Conservation (phyloP, 2,888 invertebrate genomes). For the Anaspis maculata region DNA sequence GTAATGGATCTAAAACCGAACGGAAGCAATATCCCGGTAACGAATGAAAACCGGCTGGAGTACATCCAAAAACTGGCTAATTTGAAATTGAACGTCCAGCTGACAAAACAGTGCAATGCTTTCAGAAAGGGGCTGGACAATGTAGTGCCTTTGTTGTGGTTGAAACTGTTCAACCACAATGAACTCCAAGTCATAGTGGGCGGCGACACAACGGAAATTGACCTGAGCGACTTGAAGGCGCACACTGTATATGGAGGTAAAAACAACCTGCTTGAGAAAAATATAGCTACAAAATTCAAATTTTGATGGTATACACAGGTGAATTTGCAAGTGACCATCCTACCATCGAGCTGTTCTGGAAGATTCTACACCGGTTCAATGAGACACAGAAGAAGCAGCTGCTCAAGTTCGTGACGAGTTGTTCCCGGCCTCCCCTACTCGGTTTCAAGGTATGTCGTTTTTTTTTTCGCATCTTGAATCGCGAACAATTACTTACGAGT, state of each 20-base stretch:
- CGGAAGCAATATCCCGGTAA: slow-evolving; percentile 85
- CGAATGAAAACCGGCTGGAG: slow-evolving; percentile 86
- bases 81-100: slow-evolving; percentile 88
- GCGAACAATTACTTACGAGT: too few species aligned
- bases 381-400: slow-evolving; percentile 79
- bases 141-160: slow-evolving; percentile 86
- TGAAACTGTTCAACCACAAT: slow-evolving; percentile 88
- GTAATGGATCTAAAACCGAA: slow-evolving; percentile 85
- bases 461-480: slow-evolving; percentile 4
- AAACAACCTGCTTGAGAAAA: too few species aligned
- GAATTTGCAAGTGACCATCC: slow-evolving; percentile 78
- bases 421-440: slow-evolving; percentile 90
- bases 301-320: too few species aligned
- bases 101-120: slow-evolving; percentile 75
- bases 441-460: slow-evolving; percentile 79
- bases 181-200: slow-evolving; percentile 96
- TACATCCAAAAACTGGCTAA: slow-evolving; percentile 95
- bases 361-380: slow-evolving; percentile 71
- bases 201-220: slow-evolving; percentile 89
- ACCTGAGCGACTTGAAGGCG: slow-evolving; percentile 76
- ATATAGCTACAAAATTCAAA: not conserved
- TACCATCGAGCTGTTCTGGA: slow-evolving; percentile 85
- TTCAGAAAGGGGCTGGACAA: slow-evolving; percentile 86
- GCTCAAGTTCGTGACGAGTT: slow-evolving; percentile 96
- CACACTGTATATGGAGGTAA: slow-evolving; percentile 81